phyloP scores from a whole-genome alignment of 2,888 invertebrate species.

The Lampropteryx suffumata region DNA sequence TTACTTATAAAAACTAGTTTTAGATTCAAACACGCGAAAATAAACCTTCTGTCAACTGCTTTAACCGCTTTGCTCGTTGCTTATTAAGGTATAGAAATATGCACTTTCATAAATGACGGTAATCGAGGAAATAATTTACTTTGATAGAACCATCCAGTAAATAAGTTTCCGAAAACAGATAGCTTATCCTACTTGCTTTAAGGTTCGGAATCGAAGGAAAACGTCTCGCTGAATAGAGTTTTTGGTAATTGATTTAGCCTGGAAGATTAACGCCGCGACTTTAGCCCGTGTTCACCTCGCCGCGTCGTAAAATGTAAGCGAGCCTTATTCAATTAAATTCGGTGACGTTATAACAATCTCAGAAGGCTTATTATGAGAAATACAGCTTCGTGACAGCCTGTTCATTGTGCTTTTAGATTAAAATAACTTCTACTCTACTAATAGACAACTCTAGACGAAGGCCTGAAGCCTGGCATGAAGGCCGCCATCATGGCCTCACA shows the following conservation, averaged over 20 bases:
- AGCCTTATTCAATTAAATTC: slow-evolving; percentile 80
- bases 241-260: slow-evolving; percentile 78
- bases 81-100: slow-evolving; percentile 52
- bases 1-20: slow-evolving; percentile 70
- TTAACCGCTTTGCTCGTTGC: slow-evolving; percentile 47
- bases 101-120: slow-evolving; percentile 65
- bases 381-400: slow-evolving; percentile 54
- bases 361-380: slow-evolving; percentile 65
- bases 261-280: slow-evolving; percentile 74
- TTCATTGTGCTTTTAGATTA: slow-evolving; percentile 60
- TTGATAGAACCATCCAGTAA: slow-evolving; percentile 65
- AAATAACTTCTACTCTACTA: slow-evolving; percentile 26
- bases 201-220: slow-evolving; percentile 47
- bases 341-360: slow-evolving; percentile 78
- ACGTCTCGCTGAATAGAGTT: slow-evolving; percentile 61
- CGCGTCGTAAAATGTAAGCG: slow-evolving; percentile 78
- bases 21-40: slow-evolving; percentile 48
- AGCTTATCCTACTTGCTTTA: slow-evolving; percentile 51
- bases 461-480: too few relatives aligned
- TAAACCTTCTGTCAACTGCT: slow-evolving; percentile 53
- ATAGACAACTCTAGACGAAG: not conserved
- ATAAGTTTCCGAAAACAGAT: slow-evolving; percentile 48
- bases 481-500: too few relatives aligned
- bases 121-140: slow-evolving; percentile 77
- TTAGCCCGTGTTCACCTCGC: slow-evolving; percentile 56